phyloP scores from a whole-genome alignment of 2,113 vertebrate genomes.

The Rhinolophus ferrumequinum region DNA sequence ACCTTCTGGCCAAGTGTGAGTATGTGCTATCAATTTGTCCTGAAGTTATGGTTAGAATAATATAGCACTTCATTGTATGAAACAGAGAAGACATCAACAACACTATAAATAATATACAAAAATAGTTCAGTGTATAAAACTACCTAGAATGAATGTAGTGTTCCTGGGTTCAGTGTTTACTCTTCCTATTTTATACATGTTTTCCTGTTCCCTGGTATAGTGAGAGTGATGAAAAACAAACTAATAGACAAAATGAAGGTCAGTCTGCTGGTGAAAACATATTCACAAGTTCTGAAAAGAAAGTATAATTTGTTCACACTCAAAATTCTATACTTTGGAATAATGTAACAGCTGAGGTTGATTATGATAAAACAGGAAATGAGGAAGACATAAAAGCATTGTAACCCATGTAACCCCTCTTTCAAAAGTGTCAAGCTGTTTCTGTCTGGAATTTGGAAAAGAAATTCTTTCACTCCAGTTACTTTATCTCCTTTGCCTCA shows the following conservation, averaged over 20 bases:
- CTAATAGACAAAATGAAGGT: constrained; percentile 13
- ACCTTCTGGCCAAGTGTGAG: not conserved
- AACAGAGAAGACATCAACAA: not conserved
- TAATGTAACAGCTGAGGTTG: constrained; percentile 47
- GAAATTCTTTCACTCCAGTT: constrained; percentile 57
- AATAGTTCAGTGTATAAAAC: not conserved
- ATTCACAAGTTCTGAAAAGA: not conserved
- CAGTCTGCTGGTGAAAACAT: not conserved
- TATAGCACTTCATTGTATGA: not conserved
- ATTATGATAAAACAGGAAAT: constrained; percentile 66
- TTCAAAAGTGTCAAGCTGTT: constrained; percentile 64
- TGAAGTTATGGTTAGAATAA: constrained; percentile 36
- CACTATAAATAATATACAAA: not conserved
- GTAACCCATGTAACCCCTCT: not conserved
- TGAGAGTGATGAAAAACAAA: constrained; percentile 6
- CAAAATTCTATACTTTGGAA: not conserved
- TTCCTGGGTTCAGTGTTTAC: constrained; percentile 4
- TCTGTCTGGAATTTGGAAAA: constrained; percentile 61
- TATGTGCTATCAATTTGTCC: not conserved
- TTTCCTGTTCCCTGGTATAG: constrained; percentile 37
- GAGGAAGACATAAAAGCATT: constrained; percentile 43
- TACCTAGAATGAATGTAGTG: not conserved
- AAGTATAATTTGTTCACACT: constrained; percentile 44
- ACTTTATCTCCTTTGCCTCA: constrained; percentile 54
- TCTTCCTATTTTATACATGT: not conserved